Evolutionary conservation across 2,113 vertebrate genomes (phyloP).

Genomic region (Carassius carassius): DNA sequence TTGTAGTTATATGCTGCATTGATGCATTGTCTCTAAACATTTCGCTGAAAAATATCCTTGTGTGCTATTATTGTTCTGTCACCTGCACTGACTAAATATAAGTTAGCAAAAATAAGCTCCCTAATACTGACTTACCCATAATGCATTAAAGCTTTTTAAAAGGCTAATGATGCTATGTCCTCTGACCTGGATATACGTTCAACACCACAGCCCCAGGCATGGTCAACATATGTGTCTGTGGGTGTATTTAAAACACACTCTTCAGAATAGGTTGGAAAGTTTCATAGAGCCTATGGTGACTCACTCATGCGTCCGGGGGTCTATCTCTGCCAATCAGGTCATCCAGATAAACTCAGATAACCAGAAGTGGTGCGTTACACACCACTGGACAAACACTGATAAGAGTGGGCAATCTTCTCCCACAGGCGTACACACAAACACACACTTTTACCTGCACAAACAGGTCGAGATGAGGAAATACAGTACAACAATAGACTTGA

Average conservation of each 20-base stretch:
- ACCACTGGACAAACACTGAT: constrained; percentile 40
- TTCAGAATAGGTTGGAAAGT: constrained; percentile 6
- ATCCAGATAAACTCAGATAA: constrained; percentile 52
- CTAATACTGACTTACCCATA: constrained; percentile 1
- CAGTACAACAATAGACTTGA: neutral
- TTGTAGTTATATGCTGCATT: neutral
- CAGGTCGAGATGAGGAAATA: neutral
- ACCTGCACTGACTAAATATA: neutral
- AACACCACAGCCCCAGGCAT: neutral
- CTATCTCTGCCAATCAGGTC: constrained; percentile 46
- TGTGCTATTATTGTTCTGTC: constrained; percentile 18
- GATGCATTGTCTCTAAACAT: neutral
- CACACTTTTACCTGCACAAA: neutral
- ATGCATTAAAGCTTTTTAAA: neutral
- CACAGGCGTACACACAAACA: neutral
- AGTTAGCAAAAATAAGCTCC: neutral
- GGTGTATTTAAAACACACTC: constrained; percentile 3
- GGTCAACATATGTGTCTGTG: constrained; percentile 4
- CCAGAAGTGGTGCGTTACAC: constrained; percentile 20
- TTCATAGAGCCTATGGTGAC: neutral
- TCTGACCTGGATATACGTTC: neutral
- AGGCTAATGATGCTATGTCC: neutral
- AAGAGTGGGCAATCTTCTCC: constrained; percentile 38
- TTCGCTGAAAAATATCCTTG: neutral
- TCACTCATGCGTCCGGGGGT: constrained; percentile 2